Evolutionary conservation across 2,888 invertebrate species (phyloP), one percentile per base, ranked within the genome.

Genomic region (Patella pellucida): DNA sequence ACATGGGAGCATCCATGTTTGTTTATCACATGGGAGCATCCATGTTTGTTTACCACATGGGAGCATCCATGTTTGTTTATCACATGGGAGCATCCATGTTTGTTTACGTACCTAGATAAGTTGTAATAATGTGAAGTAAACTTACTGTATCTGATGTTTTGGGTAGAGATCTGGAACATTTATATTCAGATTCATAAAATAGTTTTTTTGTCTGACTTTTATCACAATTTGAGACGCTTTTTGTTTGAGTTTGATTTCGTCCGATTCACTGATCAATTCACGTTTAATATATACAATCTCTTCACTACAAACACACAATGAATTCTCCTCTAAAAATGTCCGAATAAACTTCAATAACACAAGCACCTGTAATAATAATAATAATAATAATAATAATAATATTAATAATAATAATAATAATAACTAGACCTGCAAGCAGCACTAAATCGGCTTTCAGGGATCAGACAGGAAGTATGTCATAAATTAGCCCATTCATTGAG

Each of bases 291-390:
- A 88, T 77, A 93, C 92, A 78, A 95, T 94, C 90, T 95, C 95
- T 85, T 94, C 94, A 81, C 94, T 94, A 84, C 95, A 95, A 76
- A 94, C 94, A 85, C 94, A 94, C 4, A 95, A 90, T 0, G 94
- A 94, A 91, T 95, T 94, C 81, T 95, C 94, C 71, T 93, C 92
- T 16, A 95, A 90, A 86, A 95, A 95, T 78, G 92, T 93, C 72
- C 93, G 91, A 9, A 95, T 90, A 85, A 95, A 94, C 82, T 93
- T 92, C 19, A 94, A 88, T 5, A 93, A 91, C 70, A 91, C 91
- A 54, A 95, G 87, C 19, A 94, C 90, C 92, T 93, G 89, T 15
- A 81, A 86, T 62, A 71, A 71, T 69, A 69, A 73, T 72, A 27
- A 41, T 15, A 23, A 16, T 15, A 11, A 56, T 41, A 41, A 41